These are phyloP conservation scores for Calephelis nemesis DNA, from an alignment of 1,140 invertebrate species.

Conservation along the genomic window DNA sequence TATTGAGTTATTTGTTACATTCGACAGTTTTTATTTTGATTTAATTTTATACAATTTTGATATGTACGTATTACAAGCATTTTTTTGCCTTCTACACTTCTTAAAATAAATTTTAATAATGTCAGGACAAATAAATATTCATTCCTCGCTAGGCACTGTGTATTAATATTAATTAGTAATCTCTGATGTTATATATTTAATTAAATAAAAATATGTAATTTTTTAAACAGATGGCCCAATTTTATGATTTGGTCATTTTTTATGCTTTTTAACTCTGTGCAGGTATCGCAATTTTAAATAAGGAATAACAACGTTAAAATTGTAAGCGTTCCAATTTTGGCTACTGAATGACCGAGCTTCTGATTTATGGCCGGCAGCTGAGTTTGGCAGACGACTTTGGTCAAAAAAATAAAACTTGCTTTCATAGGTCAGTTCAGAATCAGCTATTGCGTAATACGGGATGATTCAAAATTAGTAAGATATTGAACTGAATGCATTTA, in stretches of 20 bases:
- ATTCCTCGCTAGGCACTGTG: too few species aligned
- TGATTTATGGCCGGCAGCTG: constrained; percentile 57
- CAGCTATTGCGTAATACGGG: constrained; percentile 3
- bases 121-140: too few species aligned
- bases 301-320: constrained; percentile 16
- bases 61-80: too few species aligned
- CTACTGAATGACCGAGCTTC: constrained; percentile 39
- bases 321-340: constrained; percentile 27
- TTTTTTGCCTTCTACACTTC: too few species aligned
- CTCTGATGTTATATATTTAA: too few species aligned
- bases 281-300: constrained; percentile 28
- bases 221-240: too few species aligned
- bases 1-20: too few species aligned
- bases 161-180: too few species aligned
- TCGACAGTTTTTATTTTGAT: too few species aligned
- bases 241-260: not conserved
- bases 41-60: too few species aligned
- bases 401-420: constrained; percentile 44
- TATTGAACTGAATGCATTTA: not conserved
- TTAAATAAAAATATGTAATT: too few species aligned
- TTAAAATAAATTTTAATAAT: too few species aligned
- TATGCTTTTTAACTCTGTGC: not conserved
- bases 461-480: not conserved
- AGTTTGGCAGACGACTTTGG: constrained; percentile 28
- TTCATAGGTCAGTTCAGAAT: constrained; percentile 50